Conservation (phyloP, 1,140 invertebrate genomes). For the Vollenhovia emeryi region DNA sequence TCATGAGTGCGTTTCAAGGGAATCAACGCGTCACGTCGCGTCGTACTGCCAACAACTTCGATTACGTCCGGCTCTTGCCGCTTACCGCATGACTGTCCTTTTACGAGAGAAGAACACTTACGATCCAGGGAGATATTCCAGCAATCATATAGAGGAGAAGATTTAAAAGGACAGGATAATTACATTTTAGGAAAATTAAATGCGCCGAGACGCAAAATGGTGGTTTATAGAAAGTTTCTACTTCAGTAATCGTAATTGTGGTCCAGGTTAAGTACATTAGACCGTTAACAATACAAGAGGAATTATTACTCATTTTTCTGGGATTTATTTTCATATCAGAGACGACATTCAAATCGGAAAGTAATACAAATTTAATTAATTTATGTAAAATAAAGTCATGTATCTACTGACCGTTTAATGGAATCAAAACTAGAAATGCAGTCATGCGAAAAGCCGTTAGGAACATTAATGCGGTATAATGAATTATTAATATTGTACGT, state of each 20-base stretch:
- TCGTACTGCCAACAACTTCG: constrained; percentile 19
- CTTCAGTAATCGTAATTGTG: background rate
- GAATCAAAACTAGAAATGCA: constrained; percentile 26
- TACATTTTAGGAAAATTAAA: background rate
- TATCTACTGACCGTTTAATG: background rate
- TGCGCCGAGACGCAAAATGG: background rate
- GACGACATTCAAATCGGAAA: background rate
- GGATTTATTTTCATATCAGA: background rate
- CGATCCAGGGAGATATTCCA: background rate
- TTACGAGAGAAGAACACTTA: background rate
- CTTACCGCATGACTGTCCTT: constrained; percentile 20
- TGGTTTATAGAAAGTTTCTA: constrained; percentile 4
- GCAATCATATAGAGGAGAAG: background rate
- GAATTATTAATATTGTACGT: constrained; percentile 43
- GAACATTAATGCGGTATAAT: constrained; percentile 2
- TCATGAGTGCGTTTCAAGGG: constrained; percentile 56
- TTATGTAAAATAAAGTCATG: constrained; percentile 24
- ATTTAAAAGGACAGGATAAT: background rate
- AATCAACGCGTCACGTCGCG: constrained; percentile 19
- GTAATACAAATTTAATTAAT: background rate
- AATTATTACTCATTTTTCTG: background rate
- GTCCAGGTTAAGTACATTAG: background rate
- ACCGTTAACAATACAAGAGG: background rate
- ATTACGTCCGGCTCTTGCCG: background rate
- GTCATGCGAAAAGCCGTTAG: constrained; percentile 33